Evolutionary conservation across 2,888 invertebrate genomes (phyloP), one percentile per base, ranked within the genome.

Genomic region (Taphrorychus bicolor): DNA sequence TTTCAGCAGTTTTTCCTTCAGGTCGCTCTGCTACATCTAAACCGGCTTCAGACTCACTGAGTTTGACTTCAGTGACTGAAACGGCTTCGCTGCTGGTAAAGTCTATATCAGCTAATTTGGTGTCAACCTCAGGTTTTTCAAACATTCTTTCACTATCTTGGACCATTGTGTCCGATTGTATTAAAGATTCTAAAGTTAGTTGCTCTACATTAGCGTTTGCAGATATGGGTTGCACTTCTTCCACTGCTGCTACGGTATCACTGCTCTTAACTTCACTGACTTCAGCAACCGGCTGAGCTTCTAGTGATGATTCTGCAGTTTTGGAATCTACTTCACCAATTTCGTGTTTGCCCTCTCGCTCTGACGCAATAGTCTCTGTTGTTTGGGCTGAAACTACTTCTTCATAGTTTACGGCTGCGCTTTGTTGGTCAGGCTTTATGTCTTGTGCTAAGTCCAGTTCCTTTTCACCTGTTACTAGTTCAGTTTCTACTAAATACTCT

Each of bases 401-500:
- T 75, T 84, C 82, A 70, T 83, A 77, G 65, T 80, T 80, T 59
- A 80, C 56, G 32, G 81, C 81, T 72, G 84, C 84, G 64, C 76
- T 81, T 72, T 84, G 82, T 70, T 83, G 79, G 72, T 81, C 83
- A 14, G 84, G 78, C 66, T 83, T 74, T 3, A 84, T 76, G 79
- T 85, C 84, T 49, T 83, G 82, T 59, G 82, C 81, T 45, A 84
- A 73, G 64, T 83, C 76, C 53, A 77, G 81, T 83, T 90, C 90
- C 69, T 83, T 84, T 82, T 91, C 90, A 69, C 84, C 85, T 21
- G 77, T 77, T 70, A 85, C 81, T 14, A 86, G 83, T 74, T 88
- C 86, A 49, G 83, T 84, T 45, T 85, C 82, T 21, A 85, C 76
- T 23, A 89, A 69, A 75, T 87, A 85, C 76, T 86, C 85, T 62